phyloP scores from a whole-genome alignment of 2,113 vertebrate species.

The Daboia siamensis region DNA sequence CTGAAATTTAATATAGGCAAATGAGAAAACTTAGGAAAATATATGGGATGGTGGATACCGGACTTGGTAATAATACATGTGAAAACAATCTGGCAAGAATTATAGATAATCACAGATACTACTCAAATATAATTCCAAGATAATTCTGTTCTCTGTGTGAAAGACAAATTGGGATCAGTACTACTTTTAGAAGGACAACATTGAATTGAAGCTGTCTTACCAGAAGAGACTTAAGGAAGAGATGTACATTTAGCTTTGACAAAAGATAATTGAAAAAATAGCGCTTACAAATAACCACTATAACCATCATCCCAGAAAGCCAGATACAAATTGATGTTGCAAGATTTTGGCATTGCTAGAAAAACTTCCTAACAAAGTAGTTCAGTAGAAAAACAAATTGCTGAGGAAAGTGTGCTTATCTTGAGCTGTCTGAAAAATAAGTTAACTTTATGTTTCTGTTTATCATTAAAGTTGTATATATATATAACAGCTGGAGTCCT shows the following conservation, averaged over 20 bases:
- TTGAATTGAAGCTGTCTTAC: neutral
- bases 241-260: neutral
- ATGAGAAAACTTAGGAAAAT: neutral
- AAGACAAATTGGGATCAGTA: neutral
- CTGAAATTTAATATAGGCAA: neutral
- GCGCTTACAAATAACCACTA: neutral
- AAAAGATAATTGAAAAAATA: neutral
- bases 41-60: neutral
- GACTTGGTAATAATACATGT: neutral
- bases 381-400: neutral
- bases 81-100: neutral
- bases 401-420: neutral
- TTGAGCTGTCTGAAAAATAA: neutral
- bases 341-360: neutral
- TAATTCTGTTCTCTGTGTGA: neutral
- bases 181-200: neutral
- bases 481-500: neutral
- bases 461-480: neutral
- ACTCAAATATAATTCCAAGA: neutral
- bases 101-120: neutral
- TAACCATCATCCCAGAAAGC: neutral
- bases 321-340: neutral
- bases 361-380: neutral
- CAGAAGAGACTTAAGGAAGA: neutral
- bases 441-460: neutral